These are phyloP conservation scores for Mesopsocus fuscifrons DNA, from an alignment of 2,888 invertebrate species.

Conservation along the genomic window DNA sequence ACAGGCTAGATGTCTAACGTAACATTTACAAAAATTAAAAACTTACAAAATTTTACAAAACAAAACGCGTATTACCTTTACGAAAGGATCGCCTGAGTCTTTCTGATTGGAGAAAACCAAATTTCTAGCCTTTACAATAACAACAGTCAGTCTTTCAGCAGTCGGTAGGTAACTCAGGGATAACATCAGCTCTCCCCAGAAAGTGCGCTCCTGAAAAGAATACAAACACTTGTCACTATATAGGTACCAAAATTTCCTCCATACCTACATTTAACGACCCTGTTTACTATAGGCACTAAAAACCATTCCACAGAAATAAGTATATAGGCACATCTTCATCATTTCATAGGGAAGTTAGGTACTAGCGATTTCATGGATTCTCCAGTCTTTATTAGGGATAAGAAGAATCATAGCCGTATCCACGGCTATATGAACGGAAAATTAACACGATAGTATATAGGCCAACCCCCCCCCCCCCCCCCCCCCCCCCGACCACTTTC, in stretches of 20 bases:
- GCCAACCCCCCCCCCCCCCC: too few relatives aligned
- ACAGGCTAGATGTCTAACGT: too few relatives aligned
- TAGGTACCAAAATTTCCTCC: constrained; percentile 5
- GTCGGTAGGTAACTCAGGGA: constrained; percentile 66
- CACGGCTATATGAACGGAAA: too few relatives aligned
- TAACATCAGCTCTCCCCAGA: constrained; percentile 63
- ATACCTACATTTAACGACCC: neutral
- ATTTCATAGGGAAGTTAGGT: too few relatives aligned
- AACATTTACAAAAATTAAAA: constrained; percentile 5
- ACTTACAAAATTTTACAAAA: constrained; percentile 8
- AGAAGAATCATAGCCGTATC: too few relatives aligned
- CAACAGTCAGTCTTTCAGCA: constrained; percentile 57
- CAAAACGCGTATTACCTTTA: constrained; percentile 56
- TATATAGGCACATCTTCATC: too few relatives aligned
- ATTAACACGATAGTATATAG: too few relatives aligned
- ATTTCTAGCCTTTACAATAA: constrained; percentile 53
- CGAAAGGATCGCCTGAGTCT: constrained; percentile 47
- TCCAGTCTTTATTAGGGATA: too few relatives aligned
- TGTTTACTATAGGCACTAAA: too few relatives aligned
- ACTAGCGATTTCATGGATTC: too few relatives aligned
- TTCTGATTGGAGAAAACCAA: constrained; percentile 36
- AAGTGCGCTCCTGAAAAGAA: constrained; percentile 34
- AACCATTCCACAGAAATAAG: constrained; percentile 11
- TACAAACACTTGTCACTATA: too few relatives aligned
- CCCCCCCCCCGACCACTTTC: too few relatives aligned